Evolutionary conservation across 2,113 vertebrate genomes (phyloP), one percentile per base, ranked within the genome.

Genomic region (Upupa epops): DNA sequence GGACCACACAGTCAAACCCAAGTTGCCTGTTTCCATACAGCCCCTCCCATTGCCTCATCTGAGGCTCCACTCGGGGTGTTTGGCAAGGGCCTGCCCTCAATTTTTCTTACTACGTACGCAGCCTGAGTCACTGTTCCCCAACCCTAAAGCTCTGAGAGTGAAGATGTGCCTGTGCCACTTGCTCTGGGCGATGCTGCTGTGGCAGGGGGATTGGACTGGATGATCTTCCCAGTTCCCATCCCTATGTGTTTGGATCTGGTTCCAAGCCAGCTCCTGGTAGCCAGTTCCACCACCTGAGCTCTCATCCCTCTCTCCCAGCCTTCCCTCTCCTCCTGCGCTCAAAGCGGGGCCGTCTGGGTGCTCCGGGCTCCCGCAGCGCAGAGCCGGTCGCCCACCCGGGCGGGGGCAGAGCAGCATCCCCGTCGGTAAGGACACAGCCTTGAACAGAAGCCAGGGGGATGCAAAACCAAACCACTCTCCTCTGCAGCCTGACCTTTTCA

Each of bases 381-480:
- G 49, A 70, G 21, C 59, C 79, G 83, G 63, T 86, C 13, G 70
- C 88, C 90, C 95, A 96, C 93, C 95, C 94, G 70, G 74, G 86
- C 45, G 52, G 1, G 86, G 45, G 24, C 70, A 87, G 90, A 94
- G 75, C 79, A 94, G 75, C 79, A 87, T 80, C 77, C 66, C 49
- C 2, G 0, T 89, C 77, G 81, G 89, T 93, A 58, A 94, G 88
- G 96, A 92, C 54, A 2, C 75, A 81, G 64, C 90, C 94, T 95
- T 95, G 93, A 96, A 93, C 49, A 94, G 93, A 92, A 96, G 90
- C 93, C 94, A 96, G n/a, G 45, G 84, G 90, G 91, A 89, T 28
- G 5, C 3, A 37, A 34, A 48, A 36, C 37, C 36, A 37, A 61
- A 11, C 60, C 65, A 94, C 69, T 42, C 75, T 71, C 21, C 65